phyloP scores from a whole-genome alignment of 2,888 invertebrate species.

The Polia nebulosa region DNA sequence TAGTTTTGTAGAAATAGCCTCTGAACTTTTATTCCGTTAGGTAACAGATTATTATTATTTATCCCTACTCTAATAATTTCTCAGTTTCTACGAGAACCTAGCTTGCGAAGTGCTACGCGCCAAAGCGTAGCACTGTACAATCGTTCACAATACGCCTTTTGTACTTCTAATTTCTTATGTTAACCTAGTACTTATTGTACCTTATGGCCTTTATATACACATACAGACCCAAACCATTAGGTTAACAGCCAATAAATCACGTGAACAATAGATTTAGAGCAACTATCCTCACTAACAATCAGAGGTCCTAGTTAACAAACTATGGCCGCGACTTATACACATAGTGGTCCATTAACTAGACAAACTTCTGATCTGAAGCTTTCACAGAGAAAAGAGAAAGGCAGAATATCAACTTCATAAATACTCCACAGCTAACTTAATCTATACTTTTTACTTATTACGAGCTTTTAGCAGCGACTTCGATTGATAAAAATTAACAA shows the following conservation, averaged over 20 bases:
- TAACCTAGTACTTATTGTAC: neutral
- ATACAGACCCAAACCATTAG: conserved; percentile 9
- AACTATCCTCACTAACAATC: conserved; percentile 37
- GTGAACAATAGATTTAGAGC: conserved; percentile 34
- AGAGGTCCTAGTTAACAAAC: conserved; percentile 51
- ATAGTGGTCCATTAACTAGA: conserved; percentile 55
- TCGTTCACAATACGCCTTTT: neutral
- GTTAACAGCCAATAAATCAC: conserved; percentile 32
- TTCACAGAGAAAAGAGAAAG: neutral
- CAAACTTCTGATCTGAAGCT: conserved; percentile 52
- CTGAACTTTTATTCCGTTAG: no score
- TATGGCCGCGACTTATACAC: conserved; percentile 34
- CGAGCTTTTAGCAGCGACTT: no score
- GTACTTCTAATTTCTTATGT: neutral
- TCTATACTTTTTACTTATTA: no score
- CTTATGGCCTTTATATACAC: neutral
- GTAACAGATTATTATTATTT: neutral
- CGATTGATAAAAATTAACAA: no score
- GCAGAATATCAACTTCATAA: conserved; percentile 28
- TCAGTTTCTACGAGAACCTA: neutral
- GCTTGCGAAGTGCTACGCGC: conserved; percentile 1
- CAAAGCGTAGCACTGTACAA: neutral
- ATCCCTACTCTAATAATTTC: neutral
- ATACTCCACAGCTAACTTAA: no score
- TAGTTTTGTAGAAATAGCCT: no score